Evolutionary conservation across 2,797 vertebrate species (phyloP).

Genomic region (Acrossocheilus fasciatus): DNA sequence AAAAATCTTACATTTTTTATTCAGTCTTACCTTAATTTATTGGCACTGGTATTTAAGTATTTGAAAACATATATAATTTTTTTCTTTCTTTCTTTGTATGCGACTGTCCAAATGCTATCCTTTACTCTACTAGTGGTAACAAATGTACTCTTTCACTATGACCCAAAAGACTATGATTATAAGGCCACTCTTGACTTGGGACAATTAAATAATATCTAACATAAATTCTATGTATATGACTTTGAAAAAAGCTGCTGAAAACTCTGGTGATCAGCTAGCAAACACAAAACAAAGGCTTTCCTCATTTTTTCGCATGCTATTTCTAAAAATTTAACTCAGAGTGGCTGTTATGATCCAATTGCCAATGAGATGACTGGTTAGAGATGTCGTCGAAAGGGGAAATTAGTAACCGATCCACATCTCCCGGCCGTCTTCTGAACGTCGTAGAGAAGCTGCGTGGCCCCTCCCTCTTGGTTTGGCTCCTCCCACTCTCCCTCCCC

Average conservation of each 20-base stretch:
- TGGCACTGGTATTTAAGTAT: background rate
- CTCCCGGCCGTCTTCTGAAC: conserved; percentile 9
- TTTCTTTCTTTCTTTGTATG: background rate
- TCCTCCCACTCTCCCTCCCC: conserved; percentile 44
- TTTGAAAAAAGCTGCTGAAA: conserved; percentile 11
- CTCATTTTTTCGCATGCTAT: conserved; percentile 43
- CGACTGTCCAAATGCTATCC: background rate
- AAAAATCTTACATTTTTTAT: background rate
- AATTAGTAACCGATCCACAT: conserved; percentile 22
- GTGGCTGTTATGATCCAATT: conserved; percentile 35
- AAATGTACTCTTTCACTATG: conserved; percentile 18
- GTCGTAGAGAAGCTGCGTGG: conserved; percentile 17
- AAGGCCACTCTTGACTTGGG: conserved; percentile 52
- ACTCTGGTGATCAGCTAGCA: conserved; percentile 17
- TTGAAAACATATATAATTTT: background rate
- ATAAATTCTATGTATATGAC: background rate
- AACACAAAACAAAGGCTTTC: conserved; percentile 35
- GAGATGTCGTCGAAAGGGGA: conserved; percentile 1
- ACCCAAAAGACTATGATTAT: conserved; percentile 28
- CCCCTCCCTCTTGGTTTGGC: conserved; percentile 19
- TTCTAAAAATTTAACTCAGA: conserved; percentile 1
- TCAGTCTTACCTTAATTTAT: background rate
- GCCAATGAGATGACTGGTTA: conserved; percentile 23
- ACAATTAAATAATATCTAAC: conserved; percentile 22
- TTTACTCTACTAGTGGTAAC: conserved; percentile 10